A percentile compares a stretch with the other conserved stretches of the same genome.
Conservation (phyloP, 2,797 vertebrate species). For the Glyptemys insculpta region DNA sequence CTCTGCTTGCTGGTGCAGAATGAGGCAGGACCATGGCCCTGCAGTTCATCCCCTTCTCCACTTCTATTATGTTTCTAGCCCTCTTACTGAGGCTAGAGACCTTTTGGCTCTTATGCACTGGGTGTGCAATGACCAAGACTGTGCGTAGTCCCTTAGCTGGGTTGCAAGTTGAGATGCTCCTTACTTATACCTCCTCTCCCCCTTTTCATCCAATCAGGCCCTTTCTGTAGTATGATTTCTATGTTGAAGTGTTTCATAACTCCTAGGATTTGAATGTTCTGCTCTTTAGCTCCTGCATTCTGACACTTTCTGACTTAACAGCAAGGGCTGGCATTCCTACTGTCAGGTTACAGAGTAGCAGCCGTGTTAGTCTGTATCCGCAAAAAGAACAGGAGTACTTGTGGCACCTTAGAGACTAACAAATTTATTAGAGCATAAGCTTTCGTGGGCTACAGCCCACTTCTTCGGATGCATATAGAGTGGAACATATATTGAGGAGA, state of each 20-base stretch:
- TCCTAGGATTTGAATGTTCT: background rate
- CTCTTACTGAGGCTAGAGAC: background rate
- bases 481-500: too few relatives aligned
- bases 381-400: too few relatives aligned
- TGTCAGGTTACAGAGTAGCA: too few relatives aligned
- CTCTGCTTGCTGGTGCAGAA: background rate
- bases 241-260: background rate
- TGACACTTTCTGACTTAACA: background rate
- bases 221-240: background rate
- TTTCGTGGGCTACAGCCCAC: too few relatives aligned
- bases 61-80: background rate
- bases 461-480: too few relatives aligned
- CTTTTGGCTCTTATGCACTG: background rate
- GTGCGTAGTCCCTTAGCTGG: background rate
- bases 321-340: too few relatives aligned
- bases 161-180: background rate
- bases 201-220: background rate
- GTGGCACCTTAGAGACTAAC: too few relatives aligned
- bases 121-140: too few relatives aligned
- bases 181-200: background rate
- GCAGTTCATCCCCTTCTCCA: background rate
- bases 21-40: background rate
- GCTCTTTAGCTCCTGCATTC: background rate
- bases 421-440: too few relatives aligned
- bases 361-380: too few relatives aligned